These are phyloP conservation scores for Sebastes cheni DNA, from an alignment of 2,797 vertebrate species.

Conservation along the genomic window DNA sequence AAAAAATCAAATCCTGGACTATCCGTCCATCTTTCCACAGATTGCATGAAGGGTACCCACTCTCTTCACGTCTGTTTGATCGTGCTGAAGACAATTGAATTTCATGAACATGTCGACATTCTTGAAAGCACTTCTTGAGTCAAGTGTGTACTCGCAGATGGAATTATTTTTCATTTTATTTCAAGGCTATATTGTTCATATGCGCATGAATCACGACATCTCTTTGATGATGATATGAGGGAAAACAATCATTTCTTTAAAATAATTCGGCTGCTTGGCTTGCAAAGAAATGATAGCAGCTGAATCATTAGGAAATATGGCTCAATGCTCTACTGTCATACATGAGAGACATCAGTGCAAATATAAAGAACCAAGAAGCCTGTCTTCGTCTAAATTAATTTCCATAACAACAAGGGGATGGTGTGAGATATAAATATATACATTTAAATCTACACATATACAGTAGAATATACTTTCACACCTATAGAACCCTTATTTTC, in stretches of 20 bases:
- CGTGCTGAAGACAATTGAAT: not conserved
- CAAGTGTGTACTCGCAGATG: not conserved
- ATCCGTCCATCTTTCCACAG: conserved; percentile 7
- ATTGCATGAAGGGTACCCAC: not conserved
- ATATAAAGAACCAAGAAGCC: not conserved
- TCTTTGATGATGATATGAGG: not conserved
- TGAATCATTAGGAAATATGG: not conserved
- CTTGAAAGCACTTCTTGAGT: not conserved
- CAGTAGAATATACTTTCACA: not conserved
- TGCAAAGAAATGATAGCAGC: not conserved
- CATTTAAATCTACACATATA: not conserved
- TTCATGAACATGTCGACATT: not conserved
- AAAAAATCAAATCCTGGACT: not conserved
- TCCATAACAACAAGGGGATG: not conserved
- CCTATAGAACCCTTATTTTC: not conserved
- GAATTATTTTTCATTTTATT: conserved; percentile 20
- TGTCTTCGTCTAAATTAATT: not conserved
- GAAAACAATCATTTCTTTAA: not conserved
- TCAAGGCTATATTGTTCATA: not conserved
- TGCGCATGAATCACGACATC: not conserved
- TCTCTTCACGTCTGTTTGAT: conserved; percentile 2
- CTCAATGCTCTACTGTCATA: not conserved
- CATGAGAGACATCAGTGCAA: not conserved
- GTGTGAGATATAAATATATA: not conserved
- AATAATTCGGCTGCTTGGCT: not conserved